phyloP scores from a whole-genome alignment of 2,888 invertebrate genomes.

The Lydus trimaculatus region DNA sequence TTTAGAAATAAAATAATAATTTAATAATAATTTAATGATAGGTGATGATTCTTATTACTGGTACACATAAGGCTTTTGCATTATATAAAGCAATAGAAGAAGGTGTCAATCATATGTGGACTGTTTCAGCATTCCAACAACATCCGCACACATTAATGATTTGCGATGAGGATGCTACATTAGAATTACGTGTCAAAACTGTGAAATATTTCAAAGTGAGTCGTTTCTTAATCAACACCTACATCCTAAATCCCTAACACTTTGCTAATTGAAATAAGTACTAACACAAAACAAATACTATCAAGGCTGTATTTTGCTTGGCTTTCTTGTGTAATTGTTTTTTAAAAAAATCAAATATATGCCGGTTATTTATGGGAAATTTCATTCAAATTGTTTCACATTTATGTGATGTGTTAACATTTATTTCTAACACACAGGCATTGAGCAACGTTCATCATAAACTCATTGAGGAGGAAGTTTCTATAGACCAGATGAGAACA shows the following conservation, averaged over 20 bases:
- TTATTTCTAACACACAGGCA: conserved; percentile 65
- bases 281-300: not conserved
- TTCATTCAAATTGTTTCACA: too few relatives aligned
- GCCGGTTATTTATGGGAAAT: not conserved
- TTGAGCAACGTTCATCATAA: conserved; percentile 86
- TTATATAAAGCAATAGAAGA: conserved; percentile 98
- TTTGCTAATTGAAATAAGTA: not conserved
- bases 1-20: not conserved
- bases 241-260: not conserved
- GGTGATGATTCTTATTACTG: conserved; percentile 98
- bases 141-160: conserved; percentile 92
- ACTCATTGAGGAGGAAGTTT: conserved; percentile 72
- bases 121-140: conserved; percentile 97
- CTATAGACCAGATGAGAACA: conserved; percentile 55
- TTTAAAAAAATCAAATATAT: not conserved
- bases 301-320: conserved; percentile 5
- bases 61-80: conserved; percentile 95
- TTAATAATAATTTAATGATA: conserved; percentile 52
- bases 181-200: conserved; percentile 96
- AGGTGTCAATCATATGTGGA: conserved; percentile 99
- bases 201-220: conserved; percentile 91
- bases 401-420: conserved; percentile 13
- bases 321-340: conserved; percentile 7
- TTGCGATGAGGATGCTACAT: conserved; percentile 97
- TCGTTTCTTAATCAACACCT: not conserved